phyloP scores from a whole-genome alignment of 2,888 invertebrate species.

The Mythimna albipuncta region DNA sequence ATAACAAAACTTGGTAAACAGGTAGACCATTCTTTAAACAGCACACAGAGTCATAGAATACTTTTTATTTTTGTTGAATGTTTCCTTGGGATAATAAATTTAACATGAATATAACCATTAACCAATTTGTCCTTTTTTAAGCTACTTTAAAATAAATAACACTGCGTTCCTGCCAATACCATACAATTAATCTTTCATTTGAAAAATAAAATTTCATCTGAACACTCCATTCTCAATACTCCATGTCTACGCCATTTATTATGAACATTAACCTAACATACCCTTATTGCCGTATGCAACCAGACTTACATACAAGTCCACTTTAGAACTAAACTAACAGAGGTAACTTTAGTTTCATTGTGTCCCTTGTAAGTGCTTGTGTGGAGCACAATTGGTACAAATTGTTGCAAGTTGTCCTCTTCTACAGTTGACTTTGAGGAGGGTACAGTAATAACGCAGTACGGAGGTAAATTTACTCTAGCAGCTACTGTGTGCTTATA shows the following conservation, averaged over 20 bases:
- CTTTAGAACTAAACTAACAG: conserved; percentile 33
- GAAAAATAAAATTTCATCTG: neutral
- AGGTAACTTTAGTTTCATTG: conserved; percentile 39
- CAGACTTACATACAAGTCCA: conserved; percentile 4
- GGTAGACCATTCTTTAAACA: too few relatives aligned
- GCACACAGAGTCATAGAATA: too few relatives aligned
- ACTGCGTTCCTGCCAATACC: too few relatives aligned
- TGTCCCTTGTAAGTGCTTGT: conserved; percentile 53
- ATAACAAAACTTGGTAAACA: too few relatives aligned
- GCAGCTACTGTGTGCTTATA: neutral
- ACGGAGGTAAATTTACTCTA: conserved; percentile 3
- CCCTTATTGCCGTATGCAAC: conserved; percentile 19
- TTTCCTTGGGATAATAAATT: too few relatives aligned
- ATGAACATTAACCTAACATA: conserved; percentile 13
- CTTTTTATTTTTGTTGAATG: too few relatives aligned
- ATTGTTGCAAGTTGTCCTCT: conserved; percentile 42
- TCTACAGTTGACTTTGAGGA: conserved; percentile 20
- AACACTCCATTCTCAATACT: conserved; percentile 18
- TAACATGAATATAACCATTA: neutral
- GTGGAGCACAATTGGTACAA: conserved; percentile 50
- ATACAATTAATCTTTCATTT: too few relatives aligned
- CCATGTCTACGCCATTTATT: neutral
- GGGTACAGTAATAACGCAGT: conserved; percentile 35
- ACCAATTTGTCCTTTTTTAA: neutral
- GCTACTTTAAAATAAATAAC: neutral